These are phyloP conservation scores for Protaetia brevitarsis DNA, from an alignment of 1,140 invertebrate species.

Conservation along the genomic window DNA sequence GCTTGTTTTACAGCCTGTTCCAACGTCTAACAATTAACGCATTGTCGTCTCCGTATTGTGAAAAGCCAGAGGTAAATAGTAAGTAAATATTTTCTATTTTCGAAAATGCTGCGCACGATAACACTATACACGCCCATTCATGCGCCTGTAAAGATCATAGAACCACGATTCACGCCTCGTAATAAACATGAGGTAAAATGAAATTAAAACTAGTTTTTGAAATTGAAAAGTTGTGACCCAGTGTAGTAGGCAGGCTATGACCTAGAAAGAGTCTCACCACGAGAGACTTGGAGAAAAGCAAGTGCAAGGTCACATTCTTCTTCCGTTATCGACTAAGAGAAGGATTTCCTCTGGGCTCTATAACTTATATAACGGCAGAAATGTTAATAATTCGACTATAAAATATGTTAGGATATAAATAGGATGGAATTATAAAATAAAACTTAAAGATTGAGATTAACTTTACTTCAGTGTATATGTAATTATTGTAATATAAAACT, in stretches of 20 bases:
- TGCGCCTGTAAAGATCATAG: no score
- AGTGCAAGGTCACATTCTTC: constrained; percentile 22
- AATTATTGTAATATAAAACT: no score
- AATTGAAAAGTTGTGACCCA: constrained; percentile 24
- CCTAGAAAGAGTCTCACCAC: constrained; percentile 18
- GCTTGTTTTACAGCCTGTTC: not conserved
- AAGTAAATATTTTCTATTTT: no score
- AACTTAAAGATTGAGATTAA: no score
- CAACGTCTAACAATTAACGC: not conserved
- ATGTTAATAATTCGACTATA: not conserved
- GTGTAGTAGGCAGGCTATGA: constrained; percentile 8
- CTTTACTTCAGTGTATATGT: no score
- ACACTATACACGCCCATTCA: no score
- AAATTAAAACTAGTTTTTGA: constrained; percentile 27
- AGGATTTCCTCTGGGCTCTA: not conserved
- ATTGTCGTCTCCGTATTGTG: not conserved
- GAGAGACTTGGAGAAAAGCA: not conserved
- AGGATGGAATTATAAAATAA: not conserved
- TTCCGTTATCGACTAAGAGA: not conserved
- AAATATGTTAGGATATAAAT: not conserved
- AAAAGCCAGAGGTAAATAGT: not conserved
- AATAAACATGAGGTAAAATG: constrained; percentile 4
- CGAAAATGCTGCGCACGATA: no score
- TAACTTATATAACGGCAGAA: constrained; percentile 7
- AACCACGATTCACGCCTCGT: no score